Percentiles rank a stretch among this genome's conserved stretches.
These are phyloP conservation scores for Champsocephalus gunnari DNA, from an alignment of 2,797 vertebrate genomes.

Conservation along the genomic window DNA sequence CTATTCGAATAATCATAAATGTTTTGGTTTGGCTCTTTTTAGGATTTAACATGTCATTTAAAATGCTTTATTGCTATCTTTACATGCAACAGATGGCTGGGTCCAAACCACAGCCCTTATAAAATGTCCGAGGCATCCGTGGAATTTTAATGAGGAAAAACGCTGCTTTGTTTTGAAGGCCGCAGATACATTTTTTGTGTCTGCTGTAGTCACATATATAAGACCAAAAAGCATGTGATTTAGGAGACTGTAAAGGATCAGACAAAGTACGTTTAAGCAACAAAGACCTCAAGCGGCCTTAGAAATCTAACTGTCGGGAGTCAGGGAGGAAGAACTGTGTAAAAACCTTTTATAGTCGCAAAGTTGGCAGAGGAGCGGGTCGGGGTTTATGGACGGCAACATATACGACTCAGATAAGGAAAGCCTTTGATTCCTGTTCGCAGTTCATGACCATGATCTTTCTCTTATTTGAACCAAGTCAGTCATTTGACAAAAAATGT, in stretches of 20 bases:
- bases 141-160: slow-evolving; percentile 22
- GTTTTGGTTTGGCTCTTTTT: background rate
- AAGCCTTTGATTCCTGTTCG: no score
- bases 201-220: background rate
- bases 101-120: slow-evolving; percentile 1
- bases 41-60: slow-evolving; percentile 6
- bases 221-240: background rate
- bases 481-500: background rate
- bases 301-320: no score
- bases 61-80: background rate
- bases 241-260: no score
- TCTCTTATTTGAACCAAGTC: background rate
- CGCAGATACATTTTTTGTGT: background rate
- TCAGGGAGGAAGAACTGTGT: no score
- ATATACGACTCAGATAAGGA: no score
- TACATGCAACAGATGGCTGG: background rate
- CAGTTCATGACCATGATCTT: no score
- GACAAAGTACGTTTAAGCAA: no score
- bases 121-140: background rate
- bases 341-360: no score
- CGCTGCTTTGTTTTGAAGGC: background rate
- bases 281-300: no score
- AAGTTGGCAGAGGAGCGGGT: background rate
- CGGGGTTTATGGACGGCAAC: background rate
- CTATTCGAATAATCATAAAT: background rate